Base-by-base conservation (phyloP, 2,113 vertebrate species). In the Esox niger region DNA sequence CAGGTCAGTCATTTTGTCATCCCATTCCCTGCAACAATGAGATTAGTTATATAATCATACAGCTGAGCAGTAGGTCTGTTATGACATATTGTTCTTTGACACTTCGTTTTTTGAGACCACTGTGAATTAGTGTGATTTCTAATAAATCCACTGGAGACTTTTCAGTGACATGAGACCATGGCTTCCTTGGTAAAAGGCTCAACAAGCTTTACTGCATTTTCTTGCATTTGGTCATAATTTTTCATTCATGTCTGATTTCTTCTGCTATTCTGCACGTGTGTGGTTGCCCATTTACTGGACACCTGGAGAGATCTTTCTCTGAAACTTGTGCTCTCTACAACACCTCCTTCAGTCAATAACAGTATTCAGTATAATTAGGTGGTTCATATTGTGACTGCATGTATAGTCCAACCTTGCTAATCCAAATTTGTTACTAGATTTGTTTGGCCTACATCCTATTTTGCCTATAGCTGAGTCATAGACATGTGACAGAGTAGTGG, bases 371-470 rank as follows among this genome's bases (percentile, higher is more conserved):
- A 25, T 55, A 55, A 55, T 55, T 55, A n/a, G 23, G 21, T 55
- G 23, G n/a, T 13, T 23, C 7, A 55, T 10, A 55, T 55, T n/a
- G 52, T 55, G 17, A 23, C 52, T 26, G 52, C 52, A 55, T 23
- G 9, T 55, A 2, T 9, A 21, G 10, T 55, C 52, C 52, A 55
- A 55, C 25, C 52, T 25, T 55, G 52, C 52, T n/a, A 54, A n/a
- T 54, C 6, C 49, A 55, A 55, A 26, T 55, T 8, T 55, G 52
- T 10, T n/a, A n/a, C n/a, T 55, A 55, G 52, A 55, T 55, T 55
- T 2, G 52, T 25, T 55, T n/a, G 52, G 52, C 25, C 52, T 55
- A 23, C n/a, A n/a, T n/a, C n/a, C n/a, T n/a, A n/a, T n/a, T n/a
- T n/a, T n/a, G n/a, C 8, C 52, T 23, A 23, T n/a, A 38, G 3